phyloP scores from a whole-genome alignment of 2,797 vertebrate genomes.

The Sardinella longiceps region DNA sequence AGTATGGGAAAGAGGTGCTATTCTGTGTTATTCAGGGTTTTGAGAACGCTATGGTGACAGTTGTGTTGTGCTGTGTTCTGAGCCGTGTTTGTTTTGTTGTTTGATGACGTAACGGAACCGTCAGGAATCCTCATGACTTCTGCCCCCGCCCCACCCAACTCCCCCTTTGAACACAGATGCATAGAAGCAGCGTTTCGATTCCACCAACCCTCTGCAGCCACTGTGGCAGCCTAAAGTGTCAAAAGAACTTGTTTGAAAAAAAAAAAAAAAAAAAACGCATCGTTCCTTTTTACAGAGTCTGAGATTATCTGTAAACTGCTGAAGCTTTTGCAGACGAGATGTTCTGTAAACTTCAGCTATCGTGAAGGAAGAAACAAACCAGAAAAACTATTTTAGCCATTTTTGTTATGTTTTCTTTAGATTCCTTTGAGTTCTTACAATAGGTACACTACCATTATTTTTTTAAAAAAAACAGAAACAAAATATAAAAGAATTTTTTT shows the following conservation, averaged over 20 bases:
- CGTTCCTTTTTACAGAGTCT: too few species aligned
- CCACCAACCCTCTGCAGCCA: not conserved
- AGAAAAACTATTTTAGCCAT: too few species aligned
- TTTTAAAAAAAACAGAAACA: not conserved
- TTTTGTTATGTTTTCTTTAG: too few species aligned
- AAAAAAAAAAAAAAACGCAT: too few species aligned
- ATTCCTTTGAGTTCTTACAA: too few species aligned
- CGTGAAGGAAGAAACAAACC: too few species aligned
- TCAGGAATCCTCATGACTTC: not conserved
- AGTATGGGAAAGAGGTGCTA: not conserved
- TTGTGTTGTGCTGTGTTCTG: not conserved
- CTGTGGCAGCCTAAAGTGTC: too few species aligned
- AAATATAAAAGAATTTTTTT: not conserved
- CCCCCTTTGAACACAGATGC: not conserved
- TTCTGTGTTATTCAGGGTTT: not conserved
- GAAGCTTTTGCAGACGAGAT: not conserved
- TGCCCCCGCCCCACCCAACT: not conserved
- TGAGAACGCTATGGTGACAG: not conserved
- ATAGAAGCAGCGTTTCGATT: not conserved
- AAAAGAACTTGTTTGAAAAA: too few species aligned
- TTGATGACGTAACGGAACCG: not conserved
- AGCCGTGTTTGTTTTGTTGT: not conserved
- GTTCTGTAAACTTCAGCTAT: not conserved
- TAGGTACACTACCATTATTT: too few species aligned
- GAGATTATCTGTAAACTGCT: too few species aligned